A percentile compares a stretch with the other conserved stretches of the same genome.
Conservation (phyloP, 1,140 invertebrate genomes). For the Saccostrea echinata region DNA sequence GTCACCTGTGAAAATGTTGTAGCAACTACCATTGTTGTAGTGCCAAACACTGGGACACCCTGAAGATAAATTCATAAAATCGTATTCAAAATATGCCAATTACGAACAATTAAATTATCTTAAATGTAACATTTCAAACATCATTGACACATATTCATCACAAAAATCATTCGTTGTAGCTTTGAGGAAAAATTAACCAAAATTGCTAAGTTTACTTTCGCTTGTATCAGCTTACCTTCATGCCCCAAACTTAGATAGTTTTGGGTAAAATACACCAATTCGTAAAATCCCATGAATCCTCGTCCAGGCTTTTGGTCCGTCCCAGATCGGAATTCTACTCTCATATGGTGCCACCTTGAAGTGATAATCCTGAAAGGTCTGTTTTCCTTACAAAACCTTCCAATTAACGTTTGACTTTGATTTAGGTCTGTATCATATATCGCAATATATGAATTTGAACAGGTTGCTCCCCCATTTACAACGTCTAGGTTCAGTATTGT, state of each 20-base stretch:
- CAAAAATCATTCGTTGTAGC: no score
- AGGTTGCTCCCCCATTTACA: background rate
- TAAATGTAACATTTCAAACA: no score
- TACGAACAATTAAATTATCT: no score
- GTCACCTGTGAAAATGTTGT: background rate
- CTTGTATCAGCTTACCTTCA: slow-evolving; percentile 30
- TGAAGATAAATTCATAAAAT: slow-evolving; percentile 22
- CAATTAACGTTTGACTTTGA: background rate
- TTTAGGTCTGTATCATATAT: slow-evolving; percentile 45
- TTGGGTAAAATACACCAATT: slow-evolving; percentile 48
- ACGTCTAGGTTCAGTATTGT: slow-evolving; percentile 48
- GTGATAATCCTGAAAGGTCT: slow-evolving; percentile 32
- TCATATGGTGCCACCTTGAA: slow-evolving; percentile 56
- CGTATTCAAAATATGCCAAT: background rate
- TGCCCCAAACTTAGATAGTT: background rate
- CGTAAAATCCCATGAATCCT: slow-evolving; percentile 53
- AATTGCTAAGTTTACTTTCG: no score
- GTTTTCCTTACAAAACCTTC: slow-evolving; percentile 48
- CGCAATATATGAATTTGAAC: slow-evolving; percentile 47
- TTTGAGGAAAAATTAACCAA: no score
- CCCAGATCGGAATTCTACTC: slow-evolving; percentile 51
- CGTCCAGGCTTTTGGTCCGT: background rate
- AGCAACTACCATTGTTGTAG: slow-evolving; percentile 45
- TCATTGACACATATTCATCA: no score
- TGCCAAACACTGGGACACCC: slow-evolving; percentile 44